phyloP scores from a whole-genome alignment of 64 coral and sea anemone species.

The Pocillopora damicornis region DNA sequence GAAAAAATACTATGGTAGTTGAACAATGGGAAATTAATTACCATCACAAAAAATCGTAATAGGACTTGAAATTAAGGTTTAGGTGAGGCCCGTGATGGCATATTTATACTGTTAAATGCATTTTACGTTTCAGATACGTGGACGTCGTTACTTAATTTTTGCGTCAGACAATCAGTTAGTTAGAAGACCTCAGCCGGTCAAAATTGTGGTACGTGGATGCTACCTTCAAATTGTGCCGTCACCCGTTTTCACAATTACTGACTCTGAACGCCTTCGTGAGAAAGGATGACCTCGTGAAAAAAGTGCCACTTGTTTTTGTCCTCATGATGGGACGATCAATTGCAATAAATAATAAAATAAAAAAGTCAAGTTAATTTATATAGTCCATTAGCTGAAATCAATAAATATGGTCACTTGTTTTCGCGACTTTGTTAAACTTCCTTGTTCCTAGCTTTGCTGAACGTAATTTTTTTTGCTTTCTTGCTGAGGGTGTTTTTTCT shows the following conservation, averaged over 20 bases:
- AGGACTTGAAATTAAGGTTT: not conserved
- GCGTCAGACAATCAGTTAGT: conserved; percentile 23
- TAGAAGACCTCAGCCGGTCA: not conserved
- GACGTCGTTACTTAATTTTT: conserved; percentile 42
- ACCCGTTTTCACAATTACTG: conserved; percentile 33
- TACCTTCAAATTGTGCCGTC: conserved; percentile 49
- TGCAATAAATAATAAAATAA: too few species aligned
- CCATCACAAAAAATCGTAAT: not conserved
- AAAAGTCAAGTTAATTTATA: too few species aligned
- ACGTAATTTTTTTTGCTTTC: too few species aligned
- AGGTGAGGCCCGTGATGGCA: not conserved
- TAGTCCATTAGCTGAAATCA: too few species aligned
- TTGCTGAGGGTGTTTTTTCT: too few species aligned
- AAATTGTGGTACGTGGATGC: conserved; percentile 45
- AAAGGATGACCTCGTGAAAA: conserved; percentile 16
- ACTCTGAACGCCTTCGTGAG: conserved; percentile 35
- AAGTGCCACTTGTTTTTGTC: conserved; percentile 38
- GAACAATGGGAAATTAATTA: too few species aligned
- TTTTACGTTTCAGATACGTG: conserved; percentile 17
- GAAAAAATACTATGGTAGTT: too few species aligned
- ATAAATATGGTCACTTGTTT: too few species aligned
- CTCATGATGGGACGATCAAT: conserved; percentile 16
- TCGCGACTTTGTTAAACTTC: too few species aligned
- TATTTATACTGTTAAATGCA: not conserved
- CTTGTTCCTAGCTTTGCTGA: too few species aligned